A percentile compares a stretch with the other conserved stretches of the same genome.
phyloP scores from a whole-genome alignment of 2,888 invertebrate species.

The Biston betularia region DNA sequence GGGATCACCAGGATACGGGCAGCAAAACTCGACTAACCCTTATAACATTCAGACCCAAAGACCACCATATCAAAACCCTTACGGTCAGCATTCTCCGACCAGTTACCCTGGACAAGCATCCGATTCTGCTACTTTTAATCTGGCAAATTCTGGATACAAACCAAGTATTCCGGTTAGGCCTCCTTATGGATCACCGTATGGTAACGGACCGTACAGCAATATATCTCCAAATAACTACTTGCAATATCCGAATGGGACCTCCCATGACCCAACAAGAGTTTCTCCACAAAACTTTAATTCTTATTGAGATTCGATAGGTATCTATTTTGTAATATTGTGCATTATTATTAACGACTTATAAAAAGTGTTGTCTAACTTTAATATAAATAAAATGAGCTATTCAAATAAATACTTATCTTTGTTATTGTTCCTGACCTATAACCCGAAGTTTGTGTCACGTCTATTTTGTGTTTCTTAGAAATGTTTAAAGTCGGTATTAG shows the following conservation, averaged over 20 bases:
- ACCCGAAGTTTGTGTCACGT: background rate
- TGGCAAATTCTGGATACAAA: constrained; percentile 36
- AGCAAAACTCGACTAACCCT: constrained; percentile 33
- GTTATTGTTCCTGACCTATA: constrained; percentile 10
- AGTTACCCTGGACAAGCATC: constrained; percentile 28
- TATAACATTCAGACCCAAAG: constrained; percentile 31
- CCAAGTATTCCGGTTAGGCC: constrained; percentile 46
- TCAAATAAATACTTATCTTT: constrained; percentile 17
- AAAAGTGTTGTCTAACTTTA: background rate
- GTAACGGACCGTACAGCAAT: constrained; percentile 39
- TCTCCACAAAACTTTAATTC: constrained; percentile 54
- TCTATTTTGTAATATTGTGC: background rate
- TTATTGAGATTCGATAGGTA: constrained; percentile 28
- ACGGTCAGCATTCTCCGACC: constrained; percentile 30
- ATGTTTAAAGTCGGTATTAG: background rate
- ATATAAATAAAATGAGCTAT: background rate
- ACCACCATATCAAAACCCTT: constrained; percentile 25
- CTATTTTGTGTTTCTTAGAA: background rate
- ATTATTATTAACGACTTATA: background rate
- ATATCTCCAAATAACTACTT: constrained; percentile 24
- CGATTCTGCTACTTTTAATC: constrained; percentile 36
- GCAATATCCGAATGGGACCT: constrained; percentile 42
- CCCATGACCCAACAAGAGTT: constrained; percentile 54
- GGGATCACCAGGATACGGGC: constrained; percentile 38
- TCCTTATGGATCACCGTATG: constrained; percentile 18